phyloP scores from a whole-genome alignment of 2,797 vertebrate species.

The Cryptoprocta ferox region DNA sequence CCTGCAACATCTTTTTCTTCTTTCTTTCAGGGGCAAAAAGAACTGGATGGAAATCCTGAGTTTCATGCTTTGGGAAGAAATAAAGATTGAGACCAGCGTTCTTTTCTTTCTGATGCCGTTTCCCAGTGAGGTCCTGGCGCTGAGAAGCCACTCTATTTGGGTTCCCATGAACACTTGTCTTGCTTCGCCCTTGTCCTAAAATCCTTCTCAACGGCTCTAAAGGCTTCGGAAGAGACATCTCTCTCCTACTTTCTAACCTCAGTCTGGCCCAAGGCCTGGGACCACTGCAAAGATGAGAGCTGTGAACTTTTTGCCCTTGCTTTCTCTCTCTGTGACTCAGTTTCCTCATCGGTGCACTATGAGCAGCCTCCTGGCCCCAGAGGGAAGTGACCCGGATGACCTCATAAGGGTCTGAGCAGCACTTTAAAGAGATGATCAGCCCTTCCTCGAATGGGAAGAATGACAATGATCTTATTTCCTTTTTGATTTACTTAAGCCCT shows the following conservation, averaged over 20 bases:
- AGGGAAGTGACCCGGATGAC: not conserved
- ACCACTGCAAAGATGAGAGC: not conserved
- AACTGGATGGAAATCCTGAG: slow-evolving; percentile 15
- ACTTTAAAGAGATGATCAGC: not conserved
- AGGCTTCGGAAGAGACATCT: not conserved
- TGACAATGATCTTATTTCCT: not conserved
- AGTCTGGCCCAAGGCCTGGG: not conserved
- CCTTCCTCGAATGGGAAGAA: not conserved
- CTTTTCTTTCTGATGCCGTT: not conserved
- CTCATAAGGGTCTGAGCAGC: not conserved
- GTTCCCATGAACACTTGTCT: not conserved
- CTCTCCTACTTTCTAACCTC: not conserved
- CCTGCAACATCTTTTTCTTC: slow-evolving; percentile 18
- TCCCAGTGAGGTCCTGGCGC: not conserved
- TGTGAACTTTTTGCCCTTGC: accelerated
- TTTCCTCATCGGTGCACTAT: not conserved
- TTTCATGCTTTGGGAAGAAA: slow-evolving; percentile 9
- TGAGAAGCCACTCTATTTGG: slow-evolving; percentile 24
- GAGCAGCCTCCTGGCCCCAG: not conserved
- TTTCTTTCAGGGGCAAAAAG: not conserved
- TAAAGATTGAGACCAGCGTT: not conserved
- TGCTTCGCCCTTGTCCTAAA: not conserved
- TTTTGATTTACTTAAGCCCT: not conserved
- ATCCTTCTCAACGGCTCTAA: not conserved
- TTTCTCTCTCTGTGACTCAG: not conserved